These are phyloP conservation scores for Bothrops jararaca DNA, from an alignment of 2,113 vertebrate genomes.

Conservation along the genomic window DNA sequence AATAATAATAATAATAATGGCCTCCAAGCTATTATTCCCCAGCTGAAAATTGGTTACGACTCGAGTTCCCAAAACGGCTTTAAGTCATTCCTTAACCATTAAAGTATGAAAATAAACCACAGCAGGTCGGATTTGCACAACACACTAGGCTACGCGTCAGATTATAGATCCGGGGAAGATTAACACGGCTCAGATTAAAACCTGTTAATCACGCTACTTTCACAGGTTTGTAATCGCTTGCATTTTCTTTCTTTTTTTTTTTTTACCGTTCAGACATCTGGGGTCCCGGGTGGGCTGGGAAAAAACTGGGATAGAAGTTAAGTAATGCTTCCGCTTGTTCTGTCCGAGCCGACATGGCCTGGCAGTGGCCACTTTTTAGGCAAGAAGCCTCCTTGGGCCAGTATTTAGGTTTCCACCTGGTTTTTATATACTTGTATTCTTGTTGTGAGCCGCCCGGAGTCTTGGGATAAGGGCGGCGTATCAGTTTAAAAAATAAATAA, in stretches of 20 bases:
- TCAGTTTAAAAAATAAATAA: no score
- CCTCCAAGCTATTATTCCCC: not conserved
- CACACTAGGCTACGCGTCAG: not conserved
- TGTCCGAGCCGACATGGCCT: no score
- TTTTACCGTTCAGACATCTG: not conserved
- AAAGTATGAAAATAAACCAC: not conserved
- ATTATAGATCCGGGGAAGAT: not conserved
- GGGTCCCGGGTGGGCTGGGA: not conserved
- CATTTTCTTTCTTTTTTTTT: not conserved
- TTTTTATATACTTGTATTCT: no score
- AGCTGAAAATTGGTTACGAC: not conserved
- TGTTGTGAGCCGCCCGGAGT: no score
- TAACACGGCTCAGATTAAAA: not conserved
- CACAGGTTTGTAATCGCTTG: not conserved
- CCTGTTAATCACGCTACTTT: not conserved
- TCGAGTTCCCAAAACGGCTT: not conserved
- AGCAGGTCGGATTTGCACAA: not conserved
- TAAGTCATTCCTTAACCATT: not conserved
- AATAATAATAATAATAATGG: no score
- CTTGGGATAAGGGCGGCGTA: no score
- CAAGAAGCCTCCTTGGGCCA: not conserved
- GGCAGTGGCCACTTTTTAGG: not conserved
- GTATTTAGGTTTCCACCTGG: no score
- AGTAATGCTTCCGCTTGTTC: no score
- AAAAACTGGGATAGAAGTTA: not conserved